These are phyloP conservation scores for Epirrhoe tristata DNA, from an alignment of 2,888 invertebrate genomes.

Conservation along the genomic window DNA sequence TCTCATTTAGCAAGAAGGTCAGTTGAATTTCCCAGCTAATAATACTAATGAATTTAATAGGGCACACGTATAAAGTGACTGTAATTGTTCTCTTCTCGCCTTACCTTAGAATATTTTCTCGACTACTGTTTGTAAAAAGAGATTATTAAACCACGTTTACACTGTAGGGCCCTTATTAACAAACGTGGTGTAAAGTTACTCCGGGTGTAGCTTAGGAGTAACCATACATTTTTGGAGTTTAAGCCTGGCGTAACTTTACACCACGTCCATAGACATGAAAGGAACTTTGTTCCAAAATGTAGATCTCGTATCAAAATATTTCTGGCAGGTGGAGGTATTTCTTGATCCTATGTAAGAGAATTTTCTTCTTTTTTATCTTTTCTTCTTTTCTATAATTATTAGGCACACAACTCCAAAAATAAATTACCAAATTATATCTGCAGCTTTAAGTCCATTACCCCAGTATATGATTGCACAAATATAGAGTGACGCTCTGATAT, in stretches of 20 bases:
- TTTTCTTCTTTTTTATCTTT: no score
- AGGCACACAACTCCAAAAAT: not conserved
- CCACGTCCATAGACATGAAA: no score
- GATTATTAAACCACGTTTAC: not conserved
- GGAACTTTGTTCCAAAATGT: no score
- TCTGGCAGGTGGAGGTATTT: no score
- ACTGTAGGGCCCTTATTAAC: not conserved
- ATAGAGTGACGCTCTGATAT: constrained; percentile 55
- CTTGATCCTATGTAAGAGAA: no score
- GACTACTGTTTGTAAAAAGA: not conserved
- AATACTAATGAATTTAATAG: constrained; percentile 33
- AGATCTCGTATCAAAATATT: no score
- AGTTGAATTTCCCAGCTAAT: constrained; percentile 23
- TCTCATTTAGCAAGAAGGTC: constrained; percentile 25
- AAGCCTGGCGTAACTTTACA: no score
- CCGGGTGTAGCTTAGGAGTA: no score
- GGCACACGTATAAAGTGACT: constrained; percentile 7
- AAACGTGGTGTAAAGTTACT: not conserved
- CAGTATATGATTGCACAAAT: constrained; percentile 27
- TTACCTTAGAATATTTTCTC: not conserved
- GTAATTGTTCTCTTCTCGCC: constrained; percentile 14
- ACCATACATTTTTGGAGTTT: no score
- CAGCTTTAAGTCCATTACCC: constrained; percentile 9
- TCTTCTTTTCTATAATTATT: no score
- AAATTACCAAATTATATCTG: not conserved